Percentiles rank a stretch among this genome's conserved stretches.
phyloP scores from a whole-genome alignment of 2,888 invertebrate species.

The Ecdyonurus torrentis region DNA sequence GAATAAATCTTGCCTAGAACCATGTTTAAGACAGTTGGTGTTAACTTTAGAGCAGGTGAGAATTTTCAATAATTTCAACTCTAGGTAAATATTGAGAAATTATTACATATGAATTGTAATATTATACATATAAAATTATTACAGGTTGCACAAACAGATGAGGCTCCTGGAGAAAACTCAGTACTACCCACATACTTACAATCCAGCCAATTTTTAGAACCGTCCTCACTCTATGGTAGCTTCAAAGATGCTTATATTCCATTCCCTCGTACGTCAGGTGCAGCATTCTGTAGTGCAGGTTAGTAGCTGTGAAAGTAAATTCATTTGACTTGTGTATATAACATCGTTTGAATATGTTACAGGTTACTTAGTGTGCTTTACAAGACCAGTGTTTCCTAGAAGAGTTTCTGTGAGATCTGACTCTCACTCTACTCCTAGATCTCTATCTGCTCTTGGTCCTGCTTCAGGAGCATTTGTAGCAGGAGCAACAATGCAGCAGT shows the following conservation, averaged over 20 bases:
- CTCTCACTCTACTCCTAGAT: constrained; percentile 62
- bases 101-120: background rate
- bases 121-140: background rate
- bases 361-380: constrained; percentile 70
- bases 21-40: constrained; percentile 60
- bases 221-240: constrained; percentile 24
- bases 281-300: constrained; percentile 79
- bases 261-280: constrained; percentile 86
- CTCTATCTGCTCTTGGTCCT: constrained; percentile 50
- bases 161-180: background rate
- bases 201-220: constrained; percentile 18
- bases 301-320: constrained; percentile 15
- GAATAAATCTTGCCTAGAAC: constrained; percentile 72
- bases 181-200: background rate
- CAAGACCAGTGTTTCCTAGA: constrained; percentile 51
- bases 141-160: background rate
- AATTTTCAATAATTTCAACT: constrained; percentile 8
- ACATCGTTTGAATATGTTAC: no score
- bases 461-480: background rate
- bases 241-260: constrained; percentile 63
- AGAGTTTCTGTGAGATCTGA: constrained; percentile 41
- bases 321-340: background rate
- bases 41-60: constrained; percentile 40
- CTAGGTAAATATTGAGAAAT: no score
- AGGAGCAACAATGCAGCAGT: background rate